Base-by-base conservation (phyloP, 1,140 invertebrate genomes). In the Oedothorax gibbosus region DNA sequence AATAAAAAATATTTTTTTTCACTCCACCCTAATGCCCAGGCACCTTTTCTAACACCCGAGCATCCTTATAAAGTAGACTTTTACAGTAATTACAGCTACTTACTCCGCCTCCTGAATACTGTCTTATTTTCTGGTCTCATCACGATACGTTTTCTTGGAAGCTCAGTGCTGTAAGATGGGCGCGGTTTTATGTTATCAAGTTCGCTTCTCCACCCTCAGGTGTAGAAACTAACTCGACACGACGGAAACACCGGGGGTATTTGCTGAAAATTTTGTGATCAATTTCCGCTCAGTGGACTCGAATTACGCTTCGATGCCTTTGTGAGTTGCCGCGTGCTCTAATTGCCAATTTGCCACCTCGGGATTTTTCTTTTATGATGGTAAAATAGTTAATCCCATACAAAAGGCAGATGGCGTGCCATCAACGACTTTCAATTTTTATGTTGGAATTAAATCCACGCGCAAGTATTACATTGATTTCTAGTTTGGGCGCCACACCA, bases 271-370 rank as follows among this genome's bases (percentile, higher is more conserved):
- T n/a, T 49, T 35, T 21, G 56, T 57, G 75, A 64, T 64, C 75
- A 62, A 64, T 77, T 77, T 77, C 62, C 57, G 51, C 75, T 77
- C 21, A 20, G 57, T 65, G 57, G 49, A 18, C 56, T 64, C 18
- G 65, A 77, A 77, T 77, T 77, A 64, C 75, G 49, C 51, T 51
- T 18, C 15, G 15, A 35, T 7, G 56, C n/a, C 75, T 64, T 77
- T 64, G 35, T 51, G 53, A 14, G 14, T n/a, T 0, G 60, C 60
- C 75, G 57, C 75, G 50, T 77, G 62, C 49, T 64, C 49, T 77
- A 77, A 77, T 77, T 77, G 21, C 60, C 60, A 50, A 49, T 77
- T 56, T 77, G 64, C 15, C 21, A 7, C 35, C 35, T 35, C n/a
- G n/a, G n/a, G n/a, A n/a, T 35, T 35, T 35, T 1, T 35, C 1